A percentile compares a stretch with the other conserved stretches of the same genome.
These are phyloP conservation scores for Papilio xuthus DNA, from an alignment of 1,140 invertebrate genomes.

Conservation along the genomic window DNA sequence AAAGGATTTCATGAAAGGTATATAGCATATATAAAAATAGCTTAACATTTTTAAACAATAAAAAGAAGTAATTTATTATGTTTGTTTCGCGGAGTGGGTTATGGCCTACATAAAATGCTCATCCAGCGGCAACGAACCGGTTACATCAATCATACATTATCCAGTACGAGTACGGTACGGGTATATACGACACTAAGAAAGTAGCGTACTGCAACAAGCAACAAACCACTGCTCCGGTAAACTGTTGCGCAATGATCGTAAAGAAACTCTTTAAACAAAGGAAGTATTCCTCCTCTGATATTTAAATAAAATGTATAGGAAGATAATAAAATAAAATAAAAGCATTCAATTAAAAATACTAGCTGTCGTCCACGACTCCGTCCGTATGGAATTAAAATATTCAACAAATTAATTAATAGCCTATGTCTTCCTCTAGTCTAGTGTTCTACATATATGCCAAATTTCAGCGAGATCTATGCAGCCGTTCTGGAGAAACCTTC, in stretches of 20 bases:
- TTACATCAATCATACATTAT: conserved; percentile 33
- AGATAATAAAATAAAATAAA: not conserved
- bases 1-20: not conserved
- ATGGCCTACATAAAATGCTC: conserved; percentile 34
- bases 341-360: too few relatives aligned
- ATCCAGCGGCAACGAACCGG: conserved; percentile 31
- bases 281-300: not conserved
- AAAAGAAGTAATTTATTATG: not conserved
- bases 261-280: not conserved
- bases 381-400: too few relatives aligned
- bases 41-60: not conserved
- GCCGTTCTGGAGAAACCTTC: too few relatives aligned
- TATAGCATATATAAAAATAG: not conserved
- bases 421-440: too few relatives aligned
- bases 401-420: too few relatives aligned
- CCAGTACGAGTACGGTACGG: conserved; percentile 42
- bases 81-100: conserved; percentile 18
- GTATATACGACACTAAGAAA: conserved; percentile 64
- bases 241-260: conserved; percentile 62
- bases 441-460: too few relatives aligned
- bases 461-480: too few relatives aligned
- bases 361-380: too few relatives aligned
- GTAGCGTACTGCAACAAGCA: conserved; percentile 66
- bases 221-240: conserved; percentile 65
- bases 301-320: not conserved